A percentile compares a stretch with the other conserved stretches of the same genome.
Conservation (phyloP, 2,797 vertebrate species). For the Mormyrus proboscirostris region DNA sequence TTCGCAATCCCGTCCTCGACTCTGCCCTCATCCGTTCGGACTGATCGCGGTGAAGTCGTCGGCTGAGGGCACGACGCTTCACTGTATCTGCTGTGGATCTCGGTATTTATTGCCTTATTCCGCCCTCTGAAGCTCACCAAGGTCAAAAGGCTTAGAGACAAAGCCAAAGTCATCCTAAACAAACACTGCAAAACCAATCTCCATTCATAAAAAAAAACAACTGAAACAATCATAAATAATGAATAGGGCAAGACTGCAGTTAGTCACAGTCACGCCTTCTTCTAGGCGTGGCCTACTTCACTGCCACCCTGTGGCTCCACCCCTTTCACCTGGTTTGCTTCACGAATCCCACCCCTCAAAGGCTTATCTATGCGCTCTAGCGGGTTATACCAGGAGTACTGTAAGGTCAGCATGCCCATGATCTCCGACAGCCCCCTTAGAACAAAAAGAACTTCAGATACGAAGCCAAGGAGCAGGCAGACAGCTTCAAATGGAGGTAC, state of each 20-base stretch:
- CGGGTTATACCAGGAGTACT: background rate
- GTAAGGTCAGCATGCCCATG: too few species aligned
- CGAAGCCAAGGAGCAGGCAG: background rate
- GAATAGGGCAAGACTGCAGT: background rate
- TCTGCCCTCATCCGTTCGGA: background rate
- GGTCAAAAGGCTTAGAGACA: background rate
- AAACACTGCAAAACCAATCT: background rate
- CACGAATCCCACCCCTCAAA: background rate
- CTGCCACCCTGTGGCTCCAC: background rate
- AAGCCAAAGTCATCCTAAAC: background rate
- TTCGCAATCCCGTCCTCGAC: background rate
- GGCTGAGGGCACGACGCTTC: background rate
- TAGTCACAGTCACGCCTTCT: background rate
- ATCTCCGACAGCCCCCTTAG: background rate
- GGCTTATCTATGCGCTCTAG: background rate
- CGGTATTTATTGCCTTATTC: background rate
- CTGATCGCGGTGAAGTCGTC: background rate
- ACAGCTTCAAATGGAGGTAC: background rate
- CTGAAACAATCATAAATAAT: background rate
- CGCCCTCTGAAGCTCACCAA: background rate
- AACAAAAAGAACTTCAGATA: background rate
- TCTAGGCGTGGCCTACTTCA: background rate
- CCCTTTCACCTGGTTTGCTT: background rate
- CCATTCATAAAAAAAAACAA: background rate
- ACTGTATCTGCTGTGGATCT: background rate